Evolutionary conservation across 2,888 invertebrate genomes (phyloP), one percentile per base, ranked within the genome.

Genomic region (Rhagonycha lutea): DNA sequence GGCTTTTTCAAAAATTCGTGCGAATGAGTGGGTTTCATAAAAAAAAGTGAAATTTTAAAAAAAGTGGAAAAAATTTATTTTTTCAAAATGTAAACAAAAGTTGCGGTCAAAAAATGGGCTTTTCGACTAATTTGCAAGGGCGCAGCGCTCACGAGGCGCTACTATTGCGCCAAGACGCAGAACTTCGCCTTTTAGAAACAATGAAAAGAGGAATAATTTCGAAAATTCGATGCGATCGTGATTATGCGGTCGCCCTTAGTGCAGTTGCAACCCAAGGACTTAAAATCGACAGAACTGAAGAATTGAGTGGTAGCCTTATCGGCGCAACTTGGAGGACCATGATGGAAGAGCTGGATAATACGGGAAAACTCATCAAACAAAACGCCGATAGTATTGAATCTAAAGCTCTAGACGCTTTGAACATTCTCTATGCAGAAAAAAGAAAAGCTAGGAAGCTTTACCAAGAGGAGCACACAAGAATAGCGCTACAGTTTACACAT

Each of bases 141-240:
- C 94, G 95, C 85, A 92, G 93, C 81, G 96, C 97, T 84, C 98
- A 98, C 88, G 97, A 97, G 89, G 97, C 97, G 80, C 90, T 98
- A 82, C 90, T 98, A 82, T 92, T 93, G 78, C 92, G 98, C 73
- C 97, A 98, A 88, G 98, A 98, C 87, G 96, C 96, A 18, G 98
- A 98, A 89, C 91, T 98, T 75, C 92, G 96, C 81, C 92, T 98
- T 68, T 91, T 98, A 90, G 98, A 98, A 86, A 94, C 94, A 79
- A 96, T 98, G 93, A 94, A 95, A 85, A 90, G 96, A 79, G 96
- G 96, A 84, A 91, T 98, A 74, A 91, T 93, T 81, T 92, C 94
- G 81, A 95, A 97, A 89, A 94, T 97, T 86, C 96, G 97, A 88
- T 95, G 95, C 85, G 98, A 98, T 87, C 91, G 95, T 81, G 97